Evolutionary conservation across 2,797 vertebrate genomes (phyloP).

Genomic region (Enteromius afrohamiltoni): DNA sequence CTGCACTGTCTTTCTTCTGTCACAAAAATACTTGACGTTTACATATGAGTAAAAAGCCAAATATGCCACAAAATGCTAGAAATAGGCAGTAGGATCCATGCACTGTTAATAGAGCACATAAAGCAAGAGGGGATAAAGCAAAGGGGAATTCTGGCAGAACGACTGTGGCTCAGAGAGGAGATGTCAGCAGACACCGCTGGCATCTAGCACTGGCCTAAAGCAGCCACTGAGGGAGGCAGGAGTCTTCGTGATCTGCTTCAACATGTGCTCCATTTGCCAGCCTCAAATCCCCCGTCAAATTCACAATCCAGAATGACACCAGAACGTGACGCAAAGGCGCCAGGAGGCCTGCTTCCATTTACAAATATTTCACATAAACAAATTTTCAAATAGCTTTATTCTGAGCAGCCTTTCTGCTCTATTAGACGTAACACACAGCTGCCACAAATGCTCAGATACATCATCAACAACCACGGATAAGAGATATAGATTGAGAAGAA

Average conservation of each 20-base stretch:
- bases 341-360: constrained; percentile 94
- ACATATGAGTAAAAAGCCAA: constrained; percentile 11
- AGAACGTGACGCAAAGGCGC: constrained; percentile 78
- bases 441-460: constrained; percentile 99
- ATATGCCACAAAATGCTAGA: constrained; percentile 10
- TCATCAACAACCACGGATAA: constrained; percentile 94
- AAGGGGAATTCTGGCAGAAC: constrained; percentile 57
- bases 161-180: constrained; percentile 61
- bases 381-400: constrained; percentile 99
- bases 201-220: constrained; percentile 44
- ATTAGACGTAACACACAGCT: constrained; percentile 99
- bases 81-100: constrained; percentile 33
- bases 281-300: constrained; percentile 90
- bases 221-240: constrained; percentile 42
- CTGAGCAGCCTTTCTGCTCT: constrained; percentile 99
- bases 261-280: constrained; percentile 85
- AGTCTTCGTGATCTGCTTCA: constrained; percentile 75
- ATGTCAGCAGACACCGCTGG: constrained; percentile 54
- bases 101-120: constrained; percentile 35
- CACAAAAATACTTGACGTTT: constrained; percentile 14
- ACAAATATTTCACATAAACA: constrained; percentile 99
- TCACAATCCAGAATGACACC: constrained; percentile 92
- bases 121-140: constrained; percentile 6
- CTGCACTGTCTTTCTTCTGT: not conserved
- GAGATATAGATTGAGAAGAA: constrained; percentile 75